Evolutionary conservation across 2,888 invertebrate species (phyloP), one percentile per base, ranked within the genome.

Genomic region (Bruchidius siliquastri): DNA sequence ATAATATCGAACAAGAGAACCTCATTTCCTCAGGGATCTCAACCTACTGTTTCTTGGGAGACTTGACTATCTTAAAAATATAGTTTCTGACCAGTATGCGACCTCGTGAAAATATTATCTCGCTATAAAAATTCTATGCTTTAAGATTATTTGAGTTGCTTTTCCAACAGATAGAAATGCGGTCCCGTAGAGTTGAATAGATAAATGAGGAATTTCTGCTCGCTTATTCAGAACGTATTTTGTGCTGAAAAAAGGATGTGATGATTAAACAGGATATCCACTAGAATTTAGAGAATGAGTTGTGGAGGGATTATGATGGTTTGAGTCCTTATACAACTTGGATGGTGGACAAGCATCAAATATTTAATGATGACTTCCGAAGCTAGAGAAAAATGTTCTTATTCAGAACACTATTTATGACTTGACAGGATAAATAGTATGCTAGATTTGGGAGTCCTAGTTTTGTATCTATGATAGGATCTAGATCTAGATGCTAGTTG

Each of bases 1-100:
- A 84, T 84, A 84, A 83, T 82, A 79, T 82, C 83, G 80, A 83
- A 83, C 83, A 82, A 82, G 83, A 83, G 82, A 80, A 81, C 74
- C 80, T 83, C 84, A 84, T 84, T 84, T 84, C 84, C 83, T 83
- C 77, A 69, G 84, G 81, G 84, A 83, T 80, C 79, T 82, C 83
- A 83, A 83, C 81, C 80, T 80, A 82, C 81, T 82, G 83, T 84
- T 80, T 83, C 80, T 81, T 80, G 81, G 49, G 49, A 81, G 81
- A 80, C 80, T 79, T 79, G 81, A 82, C 81, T 18, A 81, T 81
- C 81, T 82, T 82, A 83, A 83, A 83, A 81, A 80, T 82, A 83
- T 83, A 84, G 83, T 84, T 83, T 83, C 81, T 82, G 82, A 79
- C 81, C 82, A 82, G 81, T 76, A 81, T 83, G 82, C 81, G 82